These are phyloP conservation scores for Alectura lathami DNA, from an alignment of 2,113 vertebrate genomes.

Conservation along the genomic window DNA sequence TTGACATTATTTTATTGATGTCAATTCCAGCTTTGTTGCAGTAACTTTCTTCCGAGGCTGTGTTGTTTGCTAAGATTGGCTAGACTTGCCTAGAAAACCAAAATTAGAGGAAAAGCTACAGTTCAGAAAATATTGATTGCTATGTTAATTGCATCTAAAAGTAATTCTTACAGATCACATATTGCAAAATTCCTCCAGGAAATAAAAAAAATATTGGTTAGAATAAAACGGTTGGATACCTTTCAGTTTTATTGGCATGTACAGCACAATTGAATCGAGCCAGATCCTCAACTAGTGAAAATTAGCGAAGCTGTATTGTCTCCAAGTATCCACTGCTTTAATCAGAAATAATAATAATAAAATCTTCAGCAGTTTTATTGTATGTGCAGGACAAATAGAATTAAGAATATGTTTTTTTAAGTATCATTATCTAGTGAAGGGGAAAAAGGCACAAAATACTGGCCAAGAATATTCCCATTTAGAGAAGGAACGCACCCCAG, in stretches of 20 bases:
- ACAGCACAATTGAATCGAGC: not conserved
- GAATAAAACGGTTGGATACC: slow-evolving; percentile 15
- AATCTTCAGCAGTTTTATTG: not conserved
- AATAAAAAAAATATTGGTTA: not conserved
- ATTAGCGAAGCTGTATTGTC: not conserved
- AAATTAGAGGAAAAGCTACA: slow-evolving; percentile 31
- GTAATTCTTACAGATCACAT: slow-evolving; percentile 3
- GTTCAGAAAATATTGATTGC: slow-evolving; percentile 20
- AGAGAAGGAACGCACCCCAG: not conserved
- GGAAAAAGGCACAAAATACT: not conserved
- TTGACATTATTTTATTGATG: not conserved
- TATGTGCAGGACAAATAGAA: not conserved
- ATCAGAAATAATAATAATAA: not conserved
- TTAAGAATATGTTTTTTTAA: not conserved
- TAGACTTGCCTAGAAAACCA: slow-evolving; percentile 1
- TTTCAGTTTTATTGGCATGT: slow-evolving; percentile 17
- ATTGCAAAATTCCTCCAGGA: slow-evolving; percentile 33
- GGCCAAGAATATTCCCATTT: not conserved
- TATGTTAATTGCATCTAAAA: not conserved
- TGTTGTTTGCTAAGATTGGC: slow-evolving; percentile 22
- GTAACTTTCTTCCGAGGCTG: not conserved
- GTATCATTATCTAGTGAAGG: not conserved
- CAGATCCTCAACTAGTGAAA: not conserved
- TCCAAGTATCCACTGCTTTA: not conserved
- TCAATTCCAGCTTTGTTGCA: slow-evolving; percentile 10